Base-by-base conservation (phyloP, 2,113 vertebrate species). In the Rhinichthys klamathensis region DNA sequence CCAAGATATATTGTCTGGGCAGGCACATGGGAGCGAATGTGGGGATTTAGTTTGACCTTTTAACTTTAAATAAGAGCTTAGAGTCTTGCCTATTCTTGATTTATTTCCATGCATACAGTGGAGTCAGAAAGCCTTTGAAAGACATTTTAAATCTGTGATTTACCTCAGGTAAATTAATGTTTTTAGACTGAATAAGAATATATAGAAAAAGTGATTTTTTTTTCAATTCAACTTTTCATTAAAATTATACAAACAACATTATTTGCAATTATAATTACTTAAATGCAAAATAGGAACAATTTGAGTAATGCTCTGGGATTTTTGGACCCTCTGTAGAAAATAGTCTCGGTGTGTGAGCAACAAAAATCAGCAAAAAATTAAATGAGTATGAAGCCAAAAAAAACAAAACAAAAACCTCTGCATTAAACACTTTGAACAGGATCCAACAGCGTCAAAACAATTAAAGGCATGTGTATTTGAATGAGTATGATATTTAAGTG, bases 41-140 rank as follows among this genome's bases (percentile, higher is more conserved):
- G 58, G 60, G 35, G 58, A 63, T 80, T 65, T 46, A 58, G 21
- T 80, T 44, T 63, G 35, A 81, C 44, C 74, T 69, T 79, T 27
- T 41, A 79, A 44, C 35, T 63, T 73, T 49, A 3, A 80, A 80
- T 63, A 44, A 11, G 56, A 80, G 35, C 56, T 61, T 38, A 16
- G 56, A 79, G 35, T 56, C 56, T 61, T 79, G 11, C 12, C 56
- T 79, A 61, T 79, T 27, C 38, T 77, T 58, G 30, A 61, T 79
- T 79, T 25, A 5, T 8, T 60, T 78, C 25, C 35, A 60, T 60
- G 3, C 16, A 4, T 27, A 63, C n/a, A 30, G 35, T 44, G n/a
- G 38, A 16, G 38, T 21, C 4, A n/a, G 63, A 63, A 80, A 80
- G 18, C 41, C 58, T 80, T 49, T 27, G 41, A 74, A 46, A 49